Evolutionary conservation across 1,140 invertebrate species (phyloP).

Genomic region (Drosophila trapezifrons): DNA sequence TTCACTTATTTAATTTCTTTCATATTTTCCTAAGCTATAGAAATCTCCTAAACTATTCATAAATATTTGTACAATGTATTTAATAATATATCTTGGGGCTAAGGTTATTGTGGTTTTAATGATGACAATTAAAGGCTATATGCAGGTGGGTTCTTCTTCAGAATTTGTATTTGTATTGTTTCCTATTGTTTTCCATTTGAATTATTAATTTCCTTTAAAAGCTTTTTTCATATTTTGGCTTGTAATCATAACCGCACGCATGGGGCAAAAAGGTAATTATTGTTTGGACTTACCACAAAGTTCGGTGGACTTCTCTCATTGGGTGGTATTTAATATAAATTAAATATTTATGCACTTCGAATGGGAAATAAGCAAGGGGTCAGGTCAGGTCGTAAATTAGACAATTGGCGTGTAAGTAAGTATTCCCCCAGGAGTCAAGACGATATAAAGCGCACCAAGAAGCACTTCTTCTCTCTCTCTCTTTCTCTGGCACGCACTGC

Average conservation of each 20-base stretch:
- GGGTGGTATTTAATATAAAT: constrained; percentile 17
- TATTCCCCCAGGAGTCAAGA: constrained; percentile 20
- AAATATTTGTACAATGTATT: too few species aligned
- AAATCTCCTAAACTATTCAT: too few species aligned
- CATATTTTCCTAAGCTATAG: too few species aligned
- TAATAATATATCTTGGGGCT: background rate
- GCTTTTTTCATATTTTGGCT: background rate
- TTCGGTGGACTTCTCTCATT: background rate
- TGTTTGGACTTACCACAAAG: background rate
- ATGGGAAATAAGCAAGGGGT: constrained; percentile 14
- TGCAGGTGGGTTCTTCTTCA: too few species aligned
- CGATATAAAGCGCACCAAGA: constrained; percentile 43
- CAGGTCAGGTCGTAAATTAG: constrained; percentile 43
- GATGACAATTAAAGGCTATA: too few species aligned
- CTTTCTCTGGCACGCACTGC: constrained; percentile 15
- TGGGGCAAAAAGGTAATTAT: constrained; percentile 6
- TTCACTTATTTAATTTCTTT: too few species aligned
- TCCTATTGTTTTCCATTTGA: background rate
- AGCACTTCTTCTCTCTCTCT: constrained; percentile 37
- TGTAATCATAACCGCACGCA: constrained; percentile 5
- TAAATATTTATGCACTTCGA: constrained; percentile 29
- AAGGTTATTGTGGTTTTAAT: background rate
- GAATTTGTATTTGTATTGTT: background rate
- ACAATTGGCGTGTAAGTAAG: constrained; percentile 55
- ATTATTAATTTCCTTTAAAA: constrained; percentile 6